Evolutionary conservation across 2,113 vertebrate species (phyloP).

Genomic region (Procavia capensis): DNA sequence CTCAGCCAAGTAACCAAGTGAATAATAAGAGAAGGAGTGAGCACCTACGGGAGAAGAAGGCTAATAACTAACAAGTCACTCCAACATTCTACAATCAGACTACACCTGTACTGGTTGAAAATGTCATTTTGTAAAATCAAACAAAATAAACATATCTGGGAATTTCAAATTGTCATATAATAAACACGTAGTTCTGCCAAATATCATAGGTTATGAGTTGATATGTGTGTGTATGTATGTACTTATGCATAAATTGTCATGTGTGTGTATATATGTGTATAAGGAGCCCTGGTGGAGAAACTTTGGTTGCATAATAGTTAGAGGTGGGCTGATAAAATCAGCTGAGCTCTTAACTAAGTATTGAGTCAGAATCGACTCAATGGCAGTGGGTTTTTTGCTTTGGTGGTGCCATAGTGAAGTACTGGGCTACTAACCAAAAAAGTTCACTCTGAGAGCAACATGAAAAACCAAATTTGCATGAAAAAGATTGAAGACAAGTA

Average conservation of each 20-base stretch:
- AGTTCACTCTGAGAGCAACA: neutral
- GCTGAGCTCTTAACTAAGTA: no score
- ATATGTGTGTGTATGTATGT: neutral
- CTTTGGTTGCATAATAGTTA: no score
- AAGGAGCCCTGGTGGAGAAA: neutral
- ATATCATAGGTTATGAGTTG: neutral
- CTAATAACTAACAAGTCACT: slow-evolving; percentile 53
- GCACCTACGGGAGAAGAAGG: slow-evolving; percentile 23
- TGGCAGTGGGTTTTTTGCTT: no score
- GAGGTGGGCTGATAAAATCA: no score
- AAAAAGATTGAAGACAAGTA: neutral
- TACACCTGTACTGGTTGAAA: slow-evolving; percentile 43
- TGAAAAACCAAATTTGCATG: neutral
- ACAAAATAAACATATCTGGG: slow-evolving; percentile 27
- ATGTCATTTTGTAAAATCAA: slow-evolving; percentile 39
- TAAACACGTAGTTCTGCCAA: slow-evolving; percentile 46
- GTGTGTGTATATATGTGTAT: neutral
- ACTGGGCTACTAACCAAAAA: neutral
- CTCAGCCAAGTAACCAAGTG: slow-evolving; percentile 55
- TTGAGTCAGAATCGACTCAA: no score
- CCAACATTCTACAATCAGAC: slow-evolving; percentile 29
- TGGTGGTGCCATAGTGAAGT: neutral
- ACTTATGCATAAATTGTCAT: neutral
- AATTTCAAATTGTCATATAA: slow-evolving; percentile 27
- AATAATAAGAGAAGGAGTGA: slow-evolving; percentile 44